Conservation (phyloP, 1,140 invertebrate genomes). For the Hylaeus anthracinus region DNA sequence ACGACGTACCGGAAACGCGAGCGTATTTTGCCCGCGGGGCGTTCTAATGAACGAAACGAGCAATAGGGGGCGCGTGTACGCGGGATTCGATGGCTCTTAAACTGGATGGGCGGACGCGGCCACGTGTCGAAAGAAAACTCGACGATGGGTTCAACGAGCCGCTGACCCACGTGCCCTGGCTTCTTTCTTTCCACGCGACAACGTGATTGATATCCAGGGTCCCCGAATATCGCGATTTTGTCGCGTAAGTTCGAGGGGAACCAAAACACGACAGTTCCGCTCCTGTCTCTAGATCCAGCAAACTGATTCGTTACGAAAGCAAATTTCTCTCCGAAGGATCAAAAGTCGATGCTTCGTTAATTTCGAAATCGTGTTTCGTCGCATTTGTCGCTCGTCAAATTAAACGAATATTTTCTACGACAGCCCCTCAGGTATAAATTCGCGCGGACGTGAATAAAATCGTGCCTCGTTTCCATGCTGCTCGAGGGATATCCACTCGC, state of each 20-base stretch:
- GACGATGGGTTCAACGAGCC: neutral
- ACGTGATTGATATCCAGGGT: slow-evolving; percentile 52
- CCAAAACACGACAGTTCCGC: too few relatives aligned
- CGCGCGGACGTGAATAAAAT: slow-evolving; percentile 28
- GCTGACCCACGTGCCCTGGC: slow-evolving; percentile 32
- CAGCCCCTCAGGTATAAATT: too few relatives aligned
- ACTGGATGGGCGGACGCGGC: slow-evolving; percentile 55
- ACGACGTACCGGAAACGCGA: slow-evolving; percentile 40
- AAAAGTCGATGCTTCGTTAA: too few relatives aligned
- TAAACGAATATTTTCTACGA: too few relatives aligned
- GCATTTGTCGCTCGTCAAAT: too few relatives aligned
- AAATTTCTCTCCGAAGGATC: too few relatives aligned
- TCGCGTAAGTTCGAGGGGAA: too few relatives aligned
- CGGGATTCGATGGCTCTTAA: slow-evolving; percentile 60
- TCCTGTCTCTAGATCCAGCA: too few relatives aligned
- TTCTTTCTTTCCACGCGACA: slow-evolving; percentile 10
- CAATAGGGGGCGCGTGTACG: slow-evolving; percentile 25
- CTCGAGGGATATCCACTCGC: slow-evolving; percentile 35
- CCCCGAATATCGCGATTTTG: neutral
- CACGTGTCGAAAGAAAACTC: slow-evolving; percentile 60
- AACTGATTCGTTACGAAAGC: too few relatives aligned
- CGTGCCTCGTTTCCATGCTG: slow-evolving; percentile 14
- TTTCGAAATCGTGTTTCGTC: too few relatives aligned
- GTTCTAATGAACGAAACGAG: slow-evolving; percentile 61
- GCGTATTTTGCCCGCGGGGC: slow-evolving; percentile 56